Base-by-base conservation (phyloP, 2,797 vertebrate genomes). In the Pristis pectinata region DNA sequence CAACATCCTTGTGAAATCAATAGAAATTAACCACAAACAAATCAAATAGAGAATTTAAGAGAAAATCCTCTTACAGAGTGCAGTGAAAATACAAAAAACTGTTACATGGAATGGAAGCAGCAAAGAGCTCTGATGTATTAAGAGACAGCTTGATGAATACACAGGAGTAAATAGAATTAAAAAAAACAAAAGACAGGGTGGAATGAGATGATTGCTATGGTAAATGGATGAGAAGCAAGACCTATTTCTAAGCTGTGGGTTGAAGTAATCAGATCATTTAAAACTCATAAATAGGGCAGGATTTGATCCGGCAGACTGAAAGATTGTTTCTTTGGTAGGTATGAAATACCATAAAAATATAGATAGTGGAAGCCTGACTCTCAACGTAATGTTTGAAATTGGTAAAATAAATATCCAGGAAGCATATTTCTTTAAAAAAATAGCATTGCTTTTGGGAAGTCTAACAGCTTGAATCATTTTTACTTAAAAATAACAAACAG, bases 331-430 rank as follows among this genome's bases (percentile, higher is more conserved):
- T 61, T 91, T 64, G n/a, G 37, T 49, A 41, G 24, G 37, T 53
- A 19, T 56, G 70, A 94, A 94, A 92, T 44, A n/a, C 19, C 70
- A 92, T 70, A 59, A 87, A 85, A 87, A 87, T 59, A 59, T 59
- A 59, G 53, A 59, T 56, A 87, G 9, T 59, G 53, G 80, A 87
- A 64, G n/a, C 49, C 8, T 53, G 70, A 74, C 17, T 72, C 27
- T 41, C 27, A 11, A 93, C 2, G 27, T 93, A 93, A 70, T 67
- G 64, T 92, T 61, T 41, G 37, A 70, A 19, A 2, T 74, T 49
- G 44, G 37, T 76, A 70, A 94, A 92, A 64, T 24, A 93, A 72
- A 93, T 72, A 72, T 56, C n/a, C 59, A 53, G 7, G 27, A 49
- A 53, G 41, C 15, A 87, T 59, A 93, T 24, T 22, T 49, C 37